Evolutionary conservation across 1,140 invertebrate species (phyloP).

Genomic region (Euwallacea similis): DNA sequence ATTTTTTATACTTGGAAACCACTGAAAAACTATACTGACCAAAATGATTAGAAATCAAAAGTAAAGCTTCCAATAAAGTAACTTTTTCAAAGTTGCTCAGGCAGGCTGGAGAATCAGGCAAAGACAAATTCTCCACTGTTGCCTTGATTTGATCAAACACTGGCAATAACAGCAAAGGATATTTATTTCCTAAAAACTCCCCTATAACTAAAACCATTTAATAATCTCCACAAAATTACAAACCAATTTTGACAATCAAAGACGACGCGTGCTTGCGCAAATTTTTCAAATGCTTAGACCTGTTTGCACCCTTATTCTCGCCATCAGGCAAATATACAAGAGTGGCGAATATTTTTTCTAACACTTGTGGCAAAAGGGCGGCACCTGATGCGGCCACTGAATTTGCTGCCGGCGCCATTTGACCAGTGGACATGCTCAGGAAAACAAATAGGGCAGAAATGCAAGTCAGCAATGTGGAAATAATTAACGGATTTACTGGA

Average conservation of each 20-base stretch:
- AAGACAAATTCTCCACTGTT: conserved; percentile 68
- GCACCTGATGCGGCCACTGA: conserved; percentile 69
- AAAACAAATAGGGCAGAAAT: conserved; percentile 90
- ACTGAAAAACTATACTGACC: conserved; percentile 13
- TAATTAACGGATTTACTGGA: conserved; percentile 73
- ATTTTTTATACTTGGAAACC: background rate
- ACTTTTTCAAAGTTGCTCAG: conserved; percentile 84
- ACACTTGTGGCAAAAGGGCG: conserved; percentile 71
- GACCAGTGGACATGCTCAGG: conserved; percentile 80
- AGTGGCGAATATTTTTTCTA: conserved; percentile 85
- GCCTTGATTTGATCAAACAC: conserved; percentile 84
- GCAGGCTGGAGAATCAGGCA: conserved; percentile 62
- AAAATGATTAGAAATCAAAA: conserved; percentile 83
- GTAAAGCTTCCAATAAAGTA: conserved; percentile 73
- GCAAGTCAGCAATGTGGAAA: conserved; percentile 82
- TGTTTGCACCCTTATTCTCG: conserved; percentile 58
- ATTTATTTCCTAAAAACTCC: conserved; percentile 64
- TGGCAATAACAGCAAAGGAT: conserved; percentile 78
- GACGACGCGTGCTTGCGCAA: conserved; percentile 86
- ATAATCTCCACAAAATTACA: background rate
- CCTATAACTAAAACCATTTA: background rate
- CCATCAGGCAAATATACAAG: conserved; percentile 71
- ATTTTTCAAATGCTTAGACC: conserved; percentile 77
- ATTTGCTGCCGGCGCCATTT: conserved; percentile 63
- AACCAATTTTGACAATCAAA: conserved; percentile 81